Percentiles rank a stretch among this genome's conserved stretches.
phyloP scores from a whole-genome alignment of 2,113 vertebrate species.

The Hemiscyllium ocellatum region DNA sequence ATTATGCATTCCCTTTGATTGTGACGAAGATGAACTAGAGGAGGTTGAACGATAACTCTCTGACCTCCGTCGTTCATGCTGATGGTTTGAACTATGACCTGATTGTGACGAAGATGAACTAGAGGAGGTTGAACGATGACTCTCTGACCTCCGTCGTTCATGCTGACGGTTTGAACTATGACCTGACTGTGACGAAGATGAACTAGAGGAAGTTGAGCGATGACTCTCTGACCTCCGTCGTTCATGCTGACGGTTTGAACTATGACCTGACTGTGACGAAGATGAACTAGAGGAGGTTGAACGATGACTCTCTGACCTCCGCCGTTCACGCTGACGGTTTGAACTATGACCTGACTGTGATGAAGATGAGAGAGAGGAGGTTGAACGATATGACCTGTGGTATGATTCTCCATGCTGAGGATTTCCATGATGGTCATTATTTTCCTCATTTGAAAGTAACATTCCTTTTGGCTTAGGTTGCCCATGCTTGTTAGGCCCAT shows the following conservation, averaged over 20 bases:
- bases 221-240: background rate
- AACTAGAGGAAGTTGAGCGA: too few species aligned
- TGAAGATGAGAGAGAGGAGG: too few species aligned
- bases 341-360: too few species aligned
- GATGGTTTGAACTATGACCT: background rate
- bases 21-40: background rate
- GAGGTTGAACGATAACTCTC: too few species aligned
- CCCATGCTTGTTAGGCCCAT: background rate
- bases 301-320: too few species aligned
- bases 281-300: too few species aligned
- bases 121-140: background rate
- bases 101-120: background rate
- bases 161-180: too few species aligned
- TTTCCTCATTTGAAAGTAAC: background rate
- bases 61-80: background rate
- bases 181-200: background rate
- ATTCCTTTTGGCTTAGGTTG: background rate
- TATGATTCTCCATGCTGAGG: background rate
- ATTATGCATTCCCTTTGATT: background rate
- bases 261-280: too few species aligned
- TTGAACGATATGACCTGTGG: too few species aligned
- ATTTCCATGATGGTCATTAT: background rate
- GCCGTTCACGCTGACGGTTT: too few species aligned
- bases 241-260: too few species aligned
- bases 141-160: background rate